A percentile compares a stretch with the other conserved stretches of the same genome.
phyloP scores from a whole-genome alignment of 2,113 vertebrate genomes.

The Malurus melanocephalus region DNA sequence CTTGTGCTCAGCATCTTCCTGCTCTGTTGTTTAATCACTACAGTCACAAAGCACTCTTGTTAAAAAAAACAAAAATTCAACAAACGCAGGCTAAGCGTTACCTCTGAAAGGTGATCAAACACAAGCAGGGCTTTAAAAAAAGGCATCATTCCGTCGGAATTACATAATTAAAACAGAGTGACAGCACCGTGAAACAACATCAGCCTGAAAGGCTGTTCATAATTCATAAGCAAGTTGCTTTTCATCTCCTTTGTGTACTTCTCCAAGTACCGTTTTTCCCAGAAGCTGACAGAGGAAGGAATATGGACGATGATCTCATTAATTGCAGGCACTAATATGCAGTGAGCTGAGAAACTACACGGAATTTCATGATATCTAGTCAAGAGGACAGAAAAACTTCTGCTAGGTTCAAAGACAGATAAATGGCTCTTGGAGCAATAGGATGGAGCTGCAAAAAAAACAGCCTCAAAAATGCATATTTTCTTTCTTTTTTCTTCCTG shows the following conservation, averaged over 20 bases:
- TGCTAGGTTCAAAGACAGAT: not conserved
- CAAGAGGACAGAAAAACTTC: not conserved
- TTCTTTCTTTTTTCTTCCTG: not conserved
- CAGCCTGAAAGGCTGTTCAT: slow-evolving; percentile 54
- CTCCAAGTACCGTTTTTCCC: not conserved
- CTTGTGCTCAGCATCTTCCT: not conserved
- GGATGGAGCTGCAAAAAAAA: not conserved
- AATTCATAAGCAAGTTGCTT: slow-evolving; percentile 57
- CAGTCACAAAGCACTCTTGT: not conserved
- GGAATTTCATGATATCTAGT: not conserved
- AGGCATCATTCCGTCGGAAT: not conserved
- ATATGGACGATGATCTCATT: not conserved
- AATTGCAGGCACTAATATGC: not conserved
- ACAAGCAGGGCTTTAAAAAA: not conserved
- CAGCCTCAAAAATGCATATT: not conserved
- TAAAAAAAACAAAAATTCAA: not conserved
- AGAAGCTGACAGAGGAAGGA: slow-evolving; percentile 23
- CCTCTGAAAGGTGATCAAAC: slow-evolving; percentile 58
- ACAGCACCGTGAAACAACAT: not conserved
- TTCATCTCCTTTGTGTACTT: slow-evolving; percentile 50
- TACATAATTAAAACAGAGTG: slow-evolving; percentile 34
- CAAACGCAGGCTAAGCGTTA: not conserved
- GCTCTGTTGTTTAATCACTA: not conserved
- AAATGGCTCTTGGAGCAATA: not conserved
- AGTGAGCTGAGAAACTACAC: not conserved